Conservation (phyloP, 1,140 invertebrate species). For the Gonioctena quinquepunctata region DNA sequence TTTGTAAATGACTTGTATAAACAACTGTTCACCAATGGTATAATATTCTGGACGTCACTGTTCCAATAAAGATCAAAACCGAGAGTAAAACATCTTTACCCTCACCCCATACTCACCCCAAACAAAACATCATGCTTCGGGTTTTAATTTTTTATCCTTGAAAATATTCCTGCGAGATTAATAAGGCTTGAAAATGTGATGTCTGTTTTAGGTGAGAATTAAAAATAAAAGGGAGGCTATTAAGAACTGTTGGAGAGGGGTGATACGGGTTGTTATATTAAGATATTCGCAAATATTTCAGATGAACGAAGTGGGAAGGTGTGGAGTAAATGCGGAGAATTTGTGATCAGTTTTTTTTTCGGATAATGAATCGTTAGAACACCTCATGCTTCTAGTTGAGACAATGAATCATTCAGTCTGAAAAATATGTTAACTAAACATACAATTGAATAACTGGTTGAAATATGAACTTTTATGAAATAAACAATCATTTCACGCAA, state of each 20-base stretch:
- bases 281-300: constrained; percentile 28
- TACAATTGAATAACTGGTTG: too few species aligned
- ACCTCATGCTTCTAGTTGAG: too few species aligned
- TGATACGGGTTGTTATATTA: neutral
- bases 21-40: too few species aligned
- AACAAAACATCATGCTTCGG: constrained; percentile 47
- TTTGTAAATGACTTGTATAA: too few species aligned
- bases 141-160: constrained; percentile 53
- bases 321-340: too few species aligned
- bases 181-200: constrained; percentile 51
- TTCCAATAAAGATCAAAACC: neutral
- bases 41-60: neutral
- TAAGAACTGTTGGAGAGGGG: constrained; percentile 27
- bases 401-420: too few species aligned
- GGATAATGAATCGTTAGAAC: too few species aligned
- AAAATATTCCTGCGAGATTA: constrained; percentile 49
- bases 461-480: too few species aligned
- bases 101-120: constrained; percentile 21
- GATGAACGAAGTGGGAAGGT: constrained; percentile 26
- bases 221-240: constrained; percentile 47
- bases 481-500: too few species aligned
- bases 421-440: too few species aligned
- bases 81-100: constrained; percentile 2
- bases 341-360: too few species aligned
- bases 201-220: constrained; percentile 48